A percentile compares a stretch with the other conserved stretches of the same genome.
Evolutionary conservation across 2,113 vertebrate genomes (phyloP).

Genomic region (Xyrauchen texanus): DNA sequence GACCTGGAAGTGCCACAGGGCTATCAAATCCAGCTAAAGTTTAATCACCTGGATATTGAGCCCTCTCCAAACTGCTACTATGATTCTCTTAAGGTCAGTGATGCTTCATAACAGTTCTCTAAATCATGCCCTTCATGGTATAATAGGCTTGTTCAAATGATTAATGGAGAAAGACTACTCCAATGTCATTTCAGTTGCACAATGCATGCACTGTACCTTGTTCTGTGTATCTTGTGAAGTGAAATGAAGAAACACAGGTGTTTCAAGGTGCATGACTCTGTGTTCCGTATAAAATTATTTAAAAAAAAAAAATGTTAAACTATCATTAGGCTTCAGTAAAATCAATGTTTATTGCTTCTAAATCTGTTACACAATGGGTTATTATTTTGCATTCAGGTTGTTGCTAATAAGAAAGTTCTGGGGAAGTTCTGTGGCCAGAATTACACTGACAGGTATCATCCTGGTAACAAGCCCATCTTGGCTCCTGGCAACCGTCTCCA

Average conservation of each 20-base stretch:
- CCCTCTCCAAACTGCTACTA: constrained; percentile 83
- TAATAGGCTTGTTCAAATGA: background rate
- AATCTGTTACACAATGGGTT: too few relatives aligned
- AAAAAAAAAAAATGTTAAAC: too few relatives aligned
- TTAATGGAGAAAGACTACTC: background rate
- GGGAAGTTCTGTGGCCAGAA: constrained; percentile 85
- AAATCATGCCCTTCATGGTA: too few relatives aligned
- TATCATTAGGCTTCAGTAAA: too few relatives aligned
- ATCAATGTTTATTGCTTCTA: too few relatives aligned
- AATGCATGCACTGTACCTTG: background rate
- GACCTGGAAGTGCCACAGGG: constrained; percentile 80
- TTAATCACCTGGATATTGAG: constrained; percentile 87
- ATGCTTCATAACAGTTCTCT: background rate
- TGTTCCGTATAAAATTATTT: too few relatives aligned
- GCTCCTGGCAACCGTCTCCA: constrained; percentile 82
- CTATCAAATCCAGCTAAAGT: constrained; percentile 82
- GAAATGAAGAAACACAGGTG: background rate
- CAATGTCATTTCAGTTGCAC: background rate
- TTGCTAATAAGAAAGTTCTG: constrained; percentile 76
- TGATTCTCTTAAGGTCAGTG: constrained; percentile 85
- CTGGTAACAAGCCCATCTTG: constrained; percentile 73
- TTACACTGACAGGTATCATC: constrained; percentile 75
- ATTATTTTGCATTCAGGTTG: constrained; percentile 70
- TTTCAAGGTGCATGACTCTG: too few relatives aligned
- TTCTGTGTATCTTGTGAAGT: background rate